A percentile compares a stretch with the other conserved stretches of the same genome.
Evolutionary conservation across 2,888 invertebrate species (phyloP).

Genomic region (Cataglyphis albicans): DNA sequence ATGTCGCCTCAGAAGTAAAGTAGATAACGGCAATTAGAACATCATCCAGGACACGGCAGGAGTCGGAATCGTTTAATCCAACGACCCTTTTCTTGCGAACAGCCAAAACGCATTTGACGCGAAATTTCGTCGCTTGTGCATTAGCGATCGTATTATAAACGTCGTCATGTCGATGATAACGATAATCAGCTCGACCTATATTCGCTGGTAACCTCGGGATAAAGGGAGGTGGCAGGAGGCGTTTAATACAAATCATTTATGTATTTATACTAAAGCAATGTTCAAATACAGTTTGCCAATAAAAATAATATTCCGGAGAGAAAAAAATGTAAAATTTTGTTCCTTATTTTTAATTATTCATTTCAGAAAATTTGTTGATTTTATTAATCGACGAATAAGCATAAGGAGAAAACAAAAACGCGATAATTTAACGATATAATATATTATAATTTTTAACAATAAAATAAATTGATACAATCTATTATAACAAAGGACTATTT

Average conservation of each 20-base stretch:
- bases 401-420: not conserved
- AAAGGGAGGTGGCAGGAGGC: too few species aligned
- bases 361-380: conserved; percentile 31
- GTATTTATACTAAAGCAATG: conserved; percentile 32
- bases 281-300: conserved; percentile 29
- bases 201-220: not conserved
- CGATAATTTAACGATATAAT: not conserved
- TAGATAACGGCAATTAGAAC: conserved; percentile 76
- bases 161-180: conserved; percentile 24
- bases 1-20: conserved; percentile 70
- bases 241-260: conserved; percentile 33
- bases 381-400: not conserved
- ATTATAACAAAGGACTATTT: not conserved
- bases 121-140: conserved; percentile 12
- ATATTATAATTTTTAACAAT: not conserved
- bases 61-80: conserved; percentile 43
- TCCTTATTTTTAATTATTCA: conserved; percentile 32
- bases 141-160: conserved; percentile 24
- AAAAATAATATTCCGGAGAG: conserved; percentile 35
- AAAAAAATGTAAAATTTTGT: conserved; percentile 21
- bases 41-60: conserved; percentile 57
- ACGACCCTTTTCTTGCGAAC: conserved; percentile 36
- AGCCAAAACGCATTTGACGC: not conserved
- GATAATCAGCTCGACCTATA: conserved; percentile 33
- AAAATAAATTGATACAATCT: not conserved